Base-by-base conservation (phyloP, 2,888 invertebrate genomes). In the Aleiodes testaceus region DNA sequence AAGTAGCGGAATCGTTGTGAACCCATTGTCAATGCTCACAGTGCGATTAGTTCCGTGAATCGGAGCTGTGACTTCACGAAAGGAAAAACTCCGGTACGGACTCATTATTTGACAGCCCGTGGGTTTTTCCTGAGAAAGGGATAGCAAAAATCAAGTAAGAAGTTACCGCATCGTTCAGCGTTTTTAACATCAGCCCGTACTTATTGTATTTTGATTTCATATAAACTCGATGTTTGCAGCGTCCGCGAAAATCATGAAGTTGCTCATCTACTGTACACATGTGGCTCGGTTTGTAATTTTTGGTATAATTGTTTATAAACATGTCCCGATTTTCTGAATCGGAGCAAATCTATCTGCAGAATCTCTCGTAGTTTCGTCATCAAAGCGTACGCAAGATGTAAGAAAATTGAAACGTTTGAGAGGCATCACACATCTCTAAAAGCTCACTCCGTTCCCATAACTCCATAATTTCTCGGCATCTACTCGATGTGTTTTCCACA, bases 101-200 rank as follows among this genome's bases (percentile, higher is more conserved):
- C 69, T 81, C 80, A 12, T 53, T 22, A 11, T 30, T 26, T n/a
- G 49, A 30, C n/a, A 49, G 45, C 4, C 5, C 3, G 12, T 16
- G 1, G 3, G 16, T 66, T 66, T 52, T 66, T 2, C 70, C 70
- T 49, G 65, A 65, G 36, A 71, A 73, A 30, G 73, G 70, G 67
- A 67, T 18, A 36, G 64, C 53, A 30, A 14, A 70, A 9, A 84
- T 52, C 79, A 87, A 78, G 74, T 85, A 84, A 20, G 73, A 77
- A 36, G 84, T 84, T 18, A 66, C 73, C 66, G 81, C 80, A 75
- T 87, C 85, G 52, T 82, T 82, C 64, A 85, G 66, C 72, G 80
- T 79, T 64, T 79, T 69, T 16, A 87, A 78, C 78, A 87, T 86
- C 20, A 85, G 70, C 9, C 84, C 86, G 74, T 85, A 85, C 72